phyloP scores from a whole-genome alignment of 2,888 invertebrate species.

The Tetramorium bicarinatum region DNA sequence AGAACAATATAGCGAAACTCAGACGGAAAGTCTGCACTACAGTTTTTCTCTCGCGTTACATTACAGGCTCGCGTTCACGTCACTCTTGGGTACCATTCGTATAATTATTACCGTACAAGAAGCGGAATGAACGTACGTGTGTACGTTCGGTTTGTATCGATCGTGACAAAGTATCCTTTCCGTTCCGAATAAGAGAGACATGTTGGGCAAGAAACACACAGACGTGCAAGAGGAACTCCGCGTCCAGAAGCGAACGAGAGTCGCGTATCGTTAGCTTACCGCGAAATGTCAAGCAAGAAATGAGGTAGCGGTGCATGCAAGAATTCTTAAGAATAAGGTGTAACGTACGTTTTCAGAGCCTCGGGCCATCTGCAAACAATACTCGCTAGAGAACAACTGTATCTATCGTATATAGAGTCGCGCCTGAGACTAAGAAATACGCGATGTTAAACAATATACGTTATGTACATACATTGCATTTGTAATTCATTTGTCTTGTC shows the following conservation, averaged over 20 bases:
- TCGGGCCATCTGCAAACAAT: constrained; percentile 85
- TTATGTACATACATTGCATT: constrained; percentile 8
- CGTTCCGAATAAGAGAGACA: constrained; percentile 22
- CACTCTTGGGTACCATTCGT: constrained; percentile 10
- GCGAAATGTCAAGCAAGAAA: constrained; percentile 40
- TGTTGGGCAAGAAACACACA: constrained; percentile 28
- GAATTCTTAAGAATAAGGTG: constrained; percentile 63
- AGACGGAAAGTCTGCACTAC: constrained; percentile 8
- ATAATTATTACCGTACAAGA: constrained; percentile 35
- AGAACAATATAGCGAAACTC: constrained; percentile 13
- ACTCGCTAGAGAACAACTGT: constrained; percentile 77
- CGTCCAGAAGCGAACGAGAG: constrained; percentile 25
- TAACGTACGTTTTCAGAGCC: constrained; percentile 86
- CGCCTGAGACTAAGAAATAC: constrained; percentile 64
- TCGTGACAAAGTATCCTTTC: constrained; percentile 26
- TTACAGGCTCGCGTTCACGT: constrained; percentile 12
- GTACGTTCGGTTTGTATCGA: constrained; percentile 13
- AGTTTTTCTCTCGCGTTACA: constrained; percentile 8
- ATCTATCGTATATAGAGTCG: constrained; percentile 66
- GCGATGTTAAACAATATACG: constrained; percentile 47
- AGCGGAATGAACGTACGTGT: constrained; percentile 10
- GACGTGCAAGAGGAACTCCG: constrained; percentile 16
- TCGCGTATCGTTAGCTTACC: constrained; percentile 31
- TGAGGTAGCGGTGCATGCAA: constrained; percentile 68
- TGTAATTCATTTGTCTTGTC: constrained; percentile 19